These are phyloP conservation scores for Fopius arisanus DNA, from an alignment of 1,140 invertebrate genomes.

Conservation along the genomic window DNA sequence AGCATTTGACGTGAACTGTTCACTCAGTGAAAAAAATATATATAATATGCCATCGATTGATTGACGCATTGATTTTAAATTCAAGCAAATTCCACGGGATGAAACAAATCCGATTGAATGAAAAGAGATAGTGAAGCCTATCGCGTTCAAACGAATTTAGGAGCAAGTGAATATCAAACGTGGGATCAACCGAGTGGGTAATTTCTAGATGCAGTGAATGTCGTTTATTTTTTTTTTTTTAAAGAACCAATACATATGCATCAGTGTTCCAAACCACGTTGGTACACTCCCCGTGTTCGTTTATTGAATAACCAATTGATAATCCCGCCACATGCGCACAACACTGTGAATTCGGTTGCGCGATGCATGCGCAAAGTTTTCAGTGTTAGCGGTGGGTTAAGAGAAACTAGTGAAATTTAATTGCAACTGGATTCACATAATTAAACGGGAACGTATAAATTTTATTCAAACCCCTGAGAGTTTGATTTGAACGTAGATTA, in stretches of 20 bases:
- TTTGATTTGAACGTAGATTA: not conserved
- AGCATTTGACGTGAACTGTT: no score
- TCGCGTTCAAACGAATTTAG: not conserved
- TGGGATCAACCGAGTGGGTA: not conserved
- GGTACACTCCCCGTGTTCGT: not conserved
- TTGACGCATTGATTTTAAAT: no score
- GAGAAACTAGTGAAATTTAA: not conserved
- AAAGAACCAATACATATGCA: not conserved
- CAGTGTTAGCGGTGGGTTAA: not conserved
- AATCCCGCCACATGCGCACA: conserved; percentile 14
- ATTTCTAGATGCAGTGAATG: not conserved
- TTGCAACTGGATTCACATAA: not conserved
- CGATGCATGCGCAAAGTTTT: conserved; percentile 8
- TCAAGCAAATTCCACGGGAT: not conserved
- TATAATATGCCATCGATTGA: no score
- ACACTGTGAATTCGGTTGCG: not conserved
- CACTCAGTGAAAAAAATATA: no score
- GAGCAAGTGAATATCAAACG: not conserved
- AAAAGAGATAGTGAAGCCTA: no score
- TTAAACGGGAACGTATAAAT: not conserved
- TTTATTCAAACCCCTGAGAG: not conserved
- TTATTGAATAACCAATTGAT: conserved; percentile 5
- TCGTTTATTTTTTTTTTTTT: not conserved
- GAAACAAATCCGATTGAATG: not conserved
- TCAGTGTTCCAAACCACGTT: not conserved